A percentile compares a stretch with the other conserved stretches of the same genome.
phyloP scores from a whole-genome alignment of 2,113 vertebrate species.

The Urocolius indicus region DNA sequence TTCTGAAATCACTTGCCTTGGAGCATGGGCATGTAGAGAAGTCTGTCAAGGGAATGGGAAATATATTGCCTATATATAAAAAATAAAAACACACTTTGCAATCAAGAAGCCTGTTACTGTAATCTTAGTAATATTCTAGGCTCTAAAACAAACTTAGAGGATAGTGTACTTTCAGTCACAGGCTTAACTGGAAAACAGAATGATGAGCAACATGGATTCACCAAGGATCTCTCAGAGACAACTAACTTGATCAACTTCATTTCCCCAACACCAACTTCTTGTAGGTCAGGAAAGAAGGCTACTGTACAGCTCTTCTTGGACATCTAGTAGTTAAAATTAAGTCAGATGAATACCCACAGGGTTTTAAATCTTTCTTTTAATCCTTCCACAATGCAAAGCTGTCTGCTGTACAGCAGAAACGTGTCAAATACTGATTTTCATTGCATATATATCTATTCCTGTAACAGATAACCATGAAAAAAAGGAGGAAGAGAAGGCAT shows the following conservation, averaged over 20 bases:
- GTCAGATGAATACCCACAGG: not conserved
- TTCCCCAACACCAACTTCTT: not conserved
- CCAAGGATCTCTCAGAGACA: not conserved
- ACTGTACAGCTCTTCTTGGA: not conserved
- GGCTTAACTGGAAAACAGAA: not conserved
- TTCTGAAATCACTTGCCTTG: not conserved
- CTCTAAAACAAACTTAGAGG: not conserved
- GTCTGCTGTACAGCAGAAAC: not conserved
- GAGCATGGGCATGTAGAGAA: not conserved
- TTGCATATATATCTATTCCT: not conserved
- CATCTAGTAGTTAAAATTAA: not conserved
- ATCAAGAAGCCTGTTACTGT: not conserved
- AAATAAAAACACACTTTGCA: not conserved
- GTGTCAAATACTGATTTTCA: not conserved
- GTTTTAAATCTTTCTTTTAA: not conserved
- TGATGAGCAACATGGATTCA: not conserved
- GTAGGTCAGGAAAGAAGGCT: not conserved
- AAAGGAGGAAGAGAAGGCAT: not conserved
- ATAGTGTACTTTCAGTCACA: not conserved
- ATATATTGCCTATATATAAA: not conserved
- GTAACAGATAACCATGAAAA: not conserved
- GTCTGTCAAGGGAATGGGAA: not conserved
- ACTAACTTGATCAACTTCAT: not conserved
- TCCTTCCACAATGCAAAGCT: conserved; percentile 13
- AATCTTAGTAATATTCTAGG: not conserved